phyloP scores from a whole-genome alignment of 2,888 invertebrate species.

The Netelia inedita region DNA sequence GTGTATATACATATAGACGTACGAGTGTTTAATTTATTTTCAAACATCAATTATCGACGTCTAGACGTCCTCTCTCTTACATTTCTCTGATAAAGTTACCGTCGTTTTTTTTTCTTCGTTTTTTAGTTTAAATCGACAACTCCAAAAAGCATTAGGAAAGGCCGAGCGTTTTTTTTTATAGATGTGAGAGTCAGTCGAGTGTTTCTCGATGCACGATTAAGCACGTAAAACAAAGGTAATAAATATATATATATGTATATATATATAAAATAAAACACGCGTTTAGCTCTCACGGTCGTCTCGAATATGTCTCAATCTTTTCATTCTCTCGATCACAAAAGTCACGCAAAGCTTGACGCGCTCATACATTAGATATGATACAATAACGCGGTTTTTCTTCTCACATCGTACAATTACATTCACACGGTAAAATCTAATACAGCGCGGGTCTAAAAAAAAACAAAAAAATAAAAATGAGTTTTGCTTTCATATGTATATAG shows the following conservation, averaged over 20 bases:
- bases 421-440: slow-evolving; percentile 46
- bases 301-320: slow-evolving; percentile 43
- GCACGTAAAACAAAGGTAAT: slow-evolving; percentile 63
- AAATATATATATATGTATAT: slow-evolving; percentile 34
- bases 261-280: slow-evolving; percentile 48
- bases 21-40: slow-evolving; percentile 75
- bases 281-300: slow-evolving; percentile 37
- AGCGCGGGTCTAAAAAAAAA: slow-evolving; percentile 46
- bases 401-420: slow-evolving; percentile 45
- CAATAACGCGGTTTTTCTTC: slow-evolving; percentile 46
- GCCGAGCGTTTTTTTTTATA: slow-evolving; percentile 65
- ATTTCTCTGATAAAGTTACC: slow-evolving; percentile 62
- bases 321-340: slow-evolving; percentile 57
- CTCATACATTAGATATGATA: slow-evolving; percentile 56
- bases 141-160: slow-evolving; percentile 69
- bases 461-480: slow-evolving; percentile 14
- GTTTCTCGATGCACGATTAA: slow-evolving; percentile 68
- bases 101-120: slow-evolving; percentile 3
- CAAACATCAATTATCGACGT: slow-evolving; percentile 78
- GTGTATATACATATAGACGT: slow-evolving; percentile 58
- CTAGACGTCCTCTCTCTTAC: slow-evolving; percentile 73
- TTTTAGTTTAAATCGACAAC: slow-evolving; percentile 65
- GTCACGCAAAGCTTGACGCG: slow-evolving; percentile 58
- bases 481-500: not conserved
- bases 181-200: slow-evolving; percentile 70